Evolutionary conservation across 2,797 vertebrate species (phyloP).

Genomic region (Sebastes cheni): DNA sequence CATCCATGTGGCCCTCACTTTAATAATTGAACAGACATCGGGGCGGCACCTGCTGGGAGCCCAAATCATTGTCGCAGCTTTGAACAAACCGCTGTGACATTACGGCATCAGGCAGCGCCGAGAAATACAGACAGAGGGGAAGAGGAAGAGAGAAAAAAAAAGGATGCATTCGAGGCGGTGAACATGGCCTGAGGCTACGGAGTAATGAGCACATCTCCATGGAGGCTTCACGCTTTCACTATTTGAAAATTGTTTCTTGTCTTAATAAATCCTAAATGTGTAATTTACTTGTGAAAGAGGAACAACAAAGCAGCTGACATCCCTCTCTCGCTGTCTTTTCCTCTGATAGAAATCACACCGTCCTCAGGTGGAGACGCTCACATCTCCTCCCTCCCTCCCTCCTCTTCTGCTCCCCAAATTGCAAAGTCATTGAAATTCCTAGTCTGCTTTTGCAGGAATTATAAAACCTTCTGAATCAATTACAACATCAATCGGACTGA

Average conservation of each 20-base stretch:
- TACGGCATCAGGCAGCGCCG: slow-evolving; percentile 85
- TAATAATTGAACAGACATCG: slow-evolving; percentile 96
- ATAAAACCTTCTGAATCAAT: slow-evolving; percentile 71
- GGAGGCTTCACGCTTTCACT: slow-evolving; percentile 90
- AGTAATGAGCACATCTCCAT: slow-evolving; percentile 98
- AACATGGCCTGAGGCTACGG: slow-evolving; percentile 90
- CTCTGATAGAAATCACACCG: slow-evolving; percentile 79
- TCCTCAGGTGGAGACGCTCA: slow-evolving; percentile 74
- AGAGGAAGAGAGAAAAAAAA: slow-evolving; percentile 24
- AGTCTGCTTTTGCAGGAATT: slow-evolving; percentile 61
- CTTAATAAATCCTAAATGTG: slow-evolving; percentile 99
- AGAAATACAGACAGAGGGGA: slow-evolving; percentile 78
- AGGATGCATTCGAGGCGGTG: slow-evolving; percentile 88
- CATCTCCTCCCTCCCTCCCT: slow-evolving; percentile 30
- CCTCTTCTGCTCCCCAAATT: slow-evolving; percentile 5
- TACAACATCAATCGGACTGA: slow-evolving; percentile 60
- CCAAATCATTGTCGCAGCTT: slow-evolving; percentile 90
- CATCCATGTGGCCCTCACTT: slow-evolving; percentile 90
- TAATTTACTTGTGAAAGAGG: slow-evolving; percentile 90
- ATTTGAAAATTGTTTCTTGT: slow-evolving; percentile 97
- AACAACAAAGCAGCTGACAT: slow-evolving; percentile 90
- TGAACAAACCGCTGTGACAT: slow-evolving; percentile 92
- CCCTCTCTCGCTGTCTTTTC: slow-evolving; percentile 33
- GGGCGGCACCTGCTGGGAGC: slow-evolving; percentile 93
- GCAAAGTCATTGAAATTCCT: slow-evolving; percentile 64